Evolutionary conservation across 2,113 vertebrate species (phyloP).

Genomic region (Galeopterus variegatus): DNA sequence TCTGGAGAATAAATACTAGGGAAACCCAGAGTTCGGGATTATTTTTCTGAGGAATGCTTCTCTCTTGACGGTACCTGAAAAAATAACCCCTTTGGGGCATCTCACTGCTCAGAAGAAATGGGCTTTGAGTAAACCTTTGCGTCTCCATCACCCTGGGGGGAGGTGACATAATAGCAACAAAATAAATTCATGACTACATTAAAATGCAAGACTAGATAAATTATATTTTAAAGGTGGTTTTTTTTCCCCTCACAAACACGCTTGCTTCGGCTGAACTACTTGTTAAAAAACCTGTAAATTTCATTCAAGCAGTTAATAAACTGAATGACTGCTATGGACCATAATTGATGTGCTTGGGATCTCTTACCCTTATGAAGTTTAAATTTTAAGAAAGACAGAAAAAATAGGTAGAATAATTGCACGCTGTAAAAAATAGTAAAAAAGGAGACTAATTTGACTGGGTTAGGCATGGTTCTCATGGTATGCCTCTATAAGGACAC

Average conservation of each 20-base stretch:
- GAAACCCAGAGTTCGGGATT: not conserved
- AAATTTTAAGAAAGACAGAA: conserved; percentile 35
- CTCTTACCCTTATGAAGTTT: not conserved
- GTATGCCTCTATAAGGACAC: not conserved
- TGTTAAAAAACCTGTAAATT: conserved; percentile 32
- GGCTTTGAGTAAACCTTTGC: too few species aligned
- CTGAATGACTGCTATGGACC: not conserved
- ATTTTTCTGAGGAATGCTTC: too few species aligned
- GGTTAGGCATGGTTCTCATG: not conserved
- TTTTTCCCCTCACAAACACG: not conserved
- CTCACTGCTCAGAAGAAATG: too few species aligned
- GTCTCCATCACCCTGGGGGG: too few species aligned
- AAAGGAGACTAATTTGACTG: not conserved
- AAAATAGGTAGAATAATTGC: conserved; percentile 10
- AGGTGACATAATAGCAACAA: too few species aligned
- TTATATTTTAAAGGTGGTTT: conserved; percentile 19
- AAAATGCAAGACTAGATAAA: conserved; percentile 55
- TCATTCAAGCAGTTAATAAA: conserved; percentile 36
- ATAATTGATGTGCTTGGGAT: not conserved
- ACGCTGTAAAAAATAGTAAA: not conserved
- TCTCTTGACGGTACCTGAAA: too few species aligned
- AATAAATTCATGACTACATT: too few species aligned
- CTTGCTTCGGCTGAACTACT: not conserved
- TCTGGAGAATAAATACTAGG: too few species aligned
- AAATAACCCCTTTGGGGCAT: too few species aligned